Percentiles rank a stretch among this genome's conserved stretches.
These are phyloP conservation scores for Passer domesticus DNA, from an alignment of 2,113 vertebrate genomes.

Conservation along the genomic window DNA sequence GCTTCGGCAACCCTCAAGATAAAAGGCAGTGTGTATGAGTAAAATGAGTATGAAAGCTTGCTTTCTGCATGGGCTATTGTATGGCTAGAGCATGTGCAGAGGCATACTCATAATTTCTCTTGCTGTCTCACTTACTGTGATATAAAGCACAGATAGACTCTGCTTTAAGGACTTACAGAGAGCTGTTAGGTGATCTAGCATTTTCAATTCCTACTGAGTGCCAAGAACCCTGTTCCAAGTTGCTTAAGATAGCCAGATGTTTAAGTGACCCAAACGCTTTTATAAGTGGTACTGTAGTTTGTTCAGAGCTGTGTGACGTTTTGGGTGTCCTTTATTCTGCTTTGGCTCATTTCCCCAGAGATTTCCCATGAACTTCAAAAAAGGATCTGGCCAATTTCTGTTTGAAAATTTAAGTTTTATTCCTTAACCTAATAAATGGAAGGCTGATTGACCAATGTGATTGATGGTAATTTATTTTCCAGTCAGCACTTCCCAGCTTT, in stretches of 20 bases:
- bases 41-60: not conserved
- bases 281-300: conserved; percentile 40
- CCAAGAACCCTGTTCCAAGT: conserved; percentile 18
- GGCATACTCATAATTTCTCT: not conserved
- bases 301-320: not conserved
- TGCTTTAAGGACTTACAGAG: conserved; percentile 26
- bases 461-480: conserved; percentile 41
- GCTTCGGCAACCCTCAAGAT: not conserved
- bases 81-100: not conserved
- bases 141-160: conserved; percentile 34
- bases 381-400: not conserved
- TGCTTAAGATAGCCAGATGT: conserved; percentile 59
- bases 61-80: not conserved
- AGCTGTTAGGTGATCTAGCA: conserved; percentile 30
- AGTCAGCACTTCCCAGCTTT: not conserved
- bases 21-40: not conserved
- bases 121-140: conserved; percentile 17
- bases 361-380: not conserved
- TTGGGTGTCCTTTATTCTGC: conserved; percentile 35
- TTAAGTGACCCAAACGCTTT: conserved; percentile 49
- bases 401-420: conserved; percentile 24
- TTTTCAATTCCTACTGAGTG: conserved; percentile 4
- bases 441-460: not conserved
- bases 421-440: not conserved
- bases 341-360: not conserved